Evolutionary conservation across 2,113 vertebrate species (phyloP), one percentile per base, ranked within the genome.

Genomic region (Tachuris rubrigastra): DNA sequence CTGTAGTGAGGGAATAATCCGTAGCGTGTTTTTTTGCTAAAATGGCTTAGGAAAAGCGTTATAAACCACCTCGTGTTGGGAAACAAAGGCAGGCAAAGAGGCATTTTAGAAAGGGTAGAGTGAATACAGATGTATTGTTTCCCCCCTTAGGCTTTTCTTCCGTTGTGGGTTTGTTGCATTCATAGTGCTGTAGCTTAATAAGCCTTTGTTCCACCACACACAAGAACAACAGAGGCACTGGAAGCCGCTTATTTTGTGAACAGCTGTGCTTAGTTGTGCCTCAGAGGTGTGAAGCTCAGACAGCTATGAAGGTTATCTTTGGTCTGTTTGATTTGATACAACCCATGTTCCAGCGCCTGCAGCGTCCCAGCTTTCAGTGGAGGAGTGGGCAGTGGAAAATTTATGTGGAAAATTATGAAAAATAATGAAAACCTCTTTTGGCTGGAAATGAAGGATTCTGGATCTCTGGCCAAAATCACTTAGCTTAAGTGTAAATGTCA

Each of bases 381-480:
- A 73, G 75, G 74, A 84, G 69, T 30, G n/a, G 49, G 74, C 35
- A 68, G 33, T 12, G 69, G 63, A 62, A 80, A 78, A 76, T 84
- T 83, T 52, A 84, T 90, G 68, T 87, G 92, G 89, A 95, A 95
- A 94, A 72, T 59, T 80, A 53, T 84, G 69, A 90, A 76, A 90
- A 21, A 7, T 90, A 76, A 58, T 49, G 39, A 85, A 92, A 92
- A 41, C 58, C 53, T 88, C 44, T 44, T 73, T 77, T 92, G 83
- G 53, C 63, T 76, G 63, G 52, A 72, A 37, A 63, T 62, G 59
- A 76, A 63, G 47, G 68, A 30, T 80, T 92, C 24, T 80, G 44
- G 69, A 68, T 65, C 63, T 85, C 68, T 80, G 65, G 58, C 92
- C 74, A 63, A 71, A 76, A 47, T 53, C 75, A 67, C 28, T 87